Evolutionary conservation across 2,888 invertebrate genomes (phyloP).

Genomic region (Colletes collaris): DNA sequence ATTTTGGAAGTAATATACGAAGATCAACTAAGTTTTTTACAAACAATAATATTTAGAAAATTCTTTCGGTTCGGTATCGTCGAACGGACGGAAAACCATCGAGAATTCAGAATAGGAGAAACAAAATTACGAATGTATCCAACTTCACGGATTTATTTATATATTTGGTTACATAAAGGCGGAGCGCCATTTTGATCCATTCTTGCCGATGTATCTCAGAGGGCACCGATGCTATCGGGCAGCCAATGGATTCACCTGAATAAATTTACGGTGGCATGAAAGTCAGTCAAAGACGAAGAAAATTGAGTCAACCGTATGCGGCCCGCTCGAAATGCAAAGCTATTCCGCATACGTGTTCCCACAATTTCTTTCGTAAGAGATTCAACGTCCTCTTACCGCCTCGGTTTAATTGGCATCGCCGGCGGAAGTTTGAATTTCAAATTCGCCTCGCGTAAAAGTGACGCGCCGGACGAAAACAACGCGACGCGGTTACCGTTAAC

Average conservation of each 20-base stretch:
- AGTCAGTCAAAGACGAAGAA: conserved; percentile 40
- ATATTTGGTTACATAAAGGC: background rate
- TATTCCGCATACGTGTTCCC: conserved; percentile 58
- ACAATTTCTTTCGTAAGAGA: conserved; percentile 51
- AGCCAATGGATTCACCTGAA: conserved; percentile 34
- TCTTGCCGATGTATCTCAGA: background rate
- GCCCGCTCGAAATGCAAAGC: conserved; percentile 57
- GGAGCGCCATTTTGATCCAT: background rate
- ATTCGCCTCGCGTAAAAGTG: conserved; percentile 43
- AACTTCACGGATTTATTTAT: too few relatives aligned
- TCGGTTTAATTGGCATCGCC: conserved; percentile 62
- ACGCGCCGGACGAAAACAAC: conserved; percentile 32
- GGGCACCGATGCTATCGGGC: conserved; percentile 22
- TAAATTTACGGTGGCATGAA: conserved; percentile 40
- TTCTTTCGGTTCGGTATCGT: too few relatives aligned
- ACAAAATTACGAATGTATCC: too few relatives aligned
- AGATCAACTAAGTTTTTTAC: too few relatives aligned
- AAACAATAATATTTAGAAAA: too few relatives aligned
- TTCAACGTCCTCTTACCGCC: conserved; percentile 52
- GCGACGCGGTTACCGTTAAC: conserved; percentile 38
- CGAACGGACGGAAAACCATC: too few relatives aligned
- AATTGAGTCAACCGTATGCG: conserved; percentile 62
- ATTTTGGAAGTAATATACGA: too few relatives aligned
- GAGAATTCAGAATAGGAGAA: too few relatives aligned
- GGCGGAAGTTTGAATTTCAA: conserved; percentile 65